phyloP scores from a whole-genome alignment of 2,888 invertebrate genomes.

The Cosmopolites sordidus region DNA sequence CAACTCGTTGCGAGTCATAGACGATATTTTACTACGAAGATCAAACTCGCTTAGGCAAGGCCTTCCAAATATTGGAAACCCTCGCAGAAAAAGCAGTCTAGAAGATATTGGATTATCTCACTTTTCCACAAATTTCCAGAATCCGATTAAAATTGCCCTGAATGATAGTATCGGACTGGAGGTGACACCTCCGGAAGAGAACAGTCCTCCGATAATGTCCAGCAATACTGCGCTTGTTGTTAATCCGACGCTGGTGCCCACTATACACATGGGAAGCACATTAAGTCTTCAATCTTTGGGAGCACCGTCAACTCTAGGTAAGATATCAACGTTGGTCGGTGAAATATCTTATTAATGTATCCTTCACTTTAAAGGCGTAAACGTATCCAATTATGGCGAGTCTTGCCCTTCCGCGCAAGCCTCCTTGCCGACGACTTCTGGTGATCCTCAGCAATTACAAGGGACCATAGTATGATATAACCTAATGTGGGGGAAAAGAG shows the following conservation, averaged over 20 bases:
- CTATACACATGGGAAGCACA: slow-evolving; percentile 44
- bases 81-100: slow-evolving; percentile 73
- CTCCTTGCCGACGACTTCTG: slow-evolving; percentile 45
- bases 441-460: slow-evolving; percentile 73
- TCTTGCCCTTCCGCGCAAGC: slow-evolving; percentile 40
- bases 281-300: slow-evolving; percentile 37
- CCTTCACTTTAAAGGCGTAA: slow-evolving; percentile 28
- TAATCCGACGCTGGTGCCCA: slow-evolving; percentile 12
- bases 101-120: slow-evolving; percentile 84
- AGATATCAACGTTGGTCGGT: background rate
- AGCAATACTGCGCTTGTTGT: slow-evolving; percentile 44
- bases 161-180: slow-evolving; percentile 84
- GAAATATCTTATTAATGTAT: too few relatives aligned
- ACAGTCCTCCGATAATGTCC: slow-evolving; percentile 52
- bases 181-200: slow-evolving; percentile 56
- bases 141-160: slow-evolving; percentile 79
- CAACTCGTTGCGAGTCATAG: slow-evolving; percentile 81
- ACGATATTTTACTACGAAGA: slow-evolving; percentile 76
- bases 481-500: slow-evolving; percentile 87
- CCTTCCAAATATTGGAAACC: slow-evolving; percentile 59
- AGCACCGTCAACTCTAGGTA: slow-evolving; percentile 12
- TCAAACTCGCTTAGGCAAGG: slow-evolving; percentile 84
- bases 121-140: slow-evolving; percentile 67
- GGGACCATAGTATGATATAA: slow-evolving; percentile 94
- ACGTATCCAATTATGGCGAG: slow-evolving; percentile 27